Evolutionary conservation across 2,888 invertebrate species (phyloP), one percentile per base, ranked within the genome.

Genomic region (Phorcus lineatus): DNA sequence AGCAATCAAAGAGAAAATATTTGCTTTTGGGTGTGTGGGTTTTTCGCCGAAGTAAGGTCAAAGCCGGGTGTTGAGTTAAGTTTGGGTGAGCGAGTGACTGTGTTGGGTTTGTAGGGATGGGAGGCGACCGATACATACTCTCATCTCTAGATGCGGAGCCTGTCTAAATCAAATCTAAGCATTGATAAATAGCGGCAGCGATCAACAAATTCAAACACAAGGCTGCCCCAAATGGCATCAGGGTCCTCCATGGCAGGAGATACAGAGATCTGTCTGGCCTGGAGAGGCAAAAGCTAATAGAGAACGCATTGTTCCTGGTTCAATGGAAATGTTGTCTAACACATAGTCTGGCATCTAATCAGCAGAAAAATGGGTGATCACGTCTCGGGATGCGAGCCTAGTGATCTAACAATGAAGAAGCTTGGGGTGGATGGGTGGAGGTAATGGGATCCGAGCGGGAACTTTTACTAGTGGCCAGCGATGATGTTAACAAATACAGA

Each of bases 11-110:
- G 79, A 40, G 79, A 47, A 74, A 57, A 57, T 79, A 79, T 79
- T 79, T 79, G 74, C 79, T 79, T 74, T 74, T 74, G 79, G 79
- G 79, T 66, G 79, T 79, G 79, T 79, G 24, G 57, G 74, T 74
- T 79, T 78, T 78, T 47, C 62, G 40, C 62, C 28, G 54, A 36
- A 36, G 57, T 19, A 55, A 57, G 77, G 54, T 57, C 54, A 57
- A 77, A 36, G 52, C 36, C 31, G 28, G 70, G 40, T 67, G 57
- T 36, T 77, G 36, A 31, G 70, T 28, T 16, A 47, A 31, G 54
- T 53, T 78, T 70, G 67, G 67, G 53, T 36, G 54, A 54, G 53
- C 24, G 78, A 22, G 28, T 52, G 47, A 47, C 47, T 47, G 11
- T 47, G 47, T 47, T 47, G 22, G 52, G 52, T 19, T 22, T 74